Base-by-base conservation (phyloP, 2,888 invertebrate genomes). In the Iselma pallidipennis region DNA sequence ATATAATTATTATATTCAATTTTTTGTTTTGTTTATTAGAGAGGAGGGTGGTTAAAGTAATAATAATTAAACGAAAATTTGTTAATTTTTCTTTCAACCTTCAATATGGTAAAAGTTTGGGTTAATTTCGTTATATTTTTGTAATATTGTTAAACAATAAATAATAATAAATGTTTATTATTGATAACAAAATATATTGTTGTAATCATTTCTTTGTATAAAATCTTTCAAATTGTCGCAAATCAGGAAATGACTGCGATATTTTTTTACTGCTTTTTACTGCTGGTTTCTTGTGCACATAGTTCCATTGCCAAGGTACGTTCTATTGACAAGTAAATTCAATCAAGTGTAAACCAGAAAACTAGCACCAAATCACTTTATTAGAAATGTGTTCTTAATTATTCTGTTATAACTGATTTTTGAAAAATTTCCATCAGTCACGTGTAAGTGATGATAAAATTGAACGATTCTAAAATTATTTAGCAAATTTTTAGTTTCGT, bases 221-320 rank as follows among this genome's bases (percentile, higher is more conserved):
- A n/a, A n/a, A n/a, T n/a, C n/a, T n/a, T n/a, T n/a, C n/a, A n/a
- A n/a, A n/a, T n/a, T n/a, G n/a, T n/a, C n/a, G n/a, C n/a, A n/a
- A n/a, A n/a, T n/a, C n/a, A n/a, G n/a, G n/a, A n/a, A n/a, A n/a
- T n/a, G n/a, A n/a, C n/a, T n/a, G n/a, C n/a, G n/a, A n/a, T n/a
- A n/a, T n/a, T n/a, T n/a, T n/a, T n/a, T n/a, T n/a, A n/a, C n/a
- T n/a, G n/a, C n/a, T n/a, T n/a, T n/a, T 37, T 37, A 14, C 5
- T 16, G 1, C 16, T 16, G 7, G 16, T 1, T n/a, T n/a, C n/a
- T 49, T 54, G n/a, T 52, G 49, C 54, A 37, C 42, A 49, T 50
- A 19, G 51, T 48, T 50, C 56, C 61, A 61, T 48, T 56, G 61
- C 33, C 61, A 61, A 61, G 56, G 61, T 49, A n/a, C n/a, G 29